Percentiles rank a stretch among this genome's conserved stretches.
Evolutionary conservation across 1,140 invertebrate species (phyloP).

Genomic region (Trinorchestia longiramus): DNA sequence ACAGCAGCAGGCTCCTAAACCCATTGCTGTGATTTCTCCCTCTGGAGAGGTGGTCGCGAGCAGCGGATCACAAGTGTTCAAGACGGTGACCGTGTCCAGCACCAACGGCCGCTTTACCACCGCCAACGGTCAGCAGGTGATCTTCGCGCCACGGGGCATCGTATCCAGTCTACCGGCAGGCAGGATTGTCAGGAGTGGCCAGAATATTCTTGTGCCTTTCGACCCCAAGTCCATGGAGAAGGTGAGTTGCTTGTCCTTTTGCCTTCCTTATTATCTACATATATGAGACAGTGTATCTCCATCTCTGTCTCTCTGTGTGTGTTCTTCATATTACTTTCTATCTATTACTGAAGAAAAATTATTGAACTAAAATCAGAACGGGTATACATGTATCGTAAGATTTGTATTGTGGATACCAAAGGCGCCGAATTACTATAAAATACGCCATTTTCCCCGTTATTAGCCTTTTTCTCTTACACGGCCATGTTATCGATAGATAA

Average conservation of each 20-base stretch:
- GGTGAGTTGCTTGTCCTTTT: not conserved
- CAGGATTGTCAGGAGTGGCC: conserved; percentile 1
- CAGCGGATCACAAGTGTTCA: not conserved
- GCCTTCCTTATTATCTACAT: not conserved
- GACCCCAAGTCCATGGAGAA: conserved; percentile 37
- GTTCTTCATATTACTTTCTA: no score
- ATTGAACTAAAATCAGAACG: no score
- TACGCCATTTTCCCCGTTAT: no score
- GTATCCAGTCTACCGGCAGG: not conserved
- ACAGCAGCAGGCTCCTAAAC: not conserved
- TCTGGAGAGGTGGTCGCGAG: not conserved
- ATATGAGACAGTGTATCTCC: no score
- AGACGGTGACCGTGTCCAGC: not conserved
- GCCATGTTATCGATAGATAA: no score
- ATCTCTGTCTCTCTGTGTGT: no score
- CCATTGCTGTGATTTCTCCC: not conserved
- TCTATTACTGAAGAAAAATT: no score
- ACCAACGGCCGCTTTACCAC: conserved; percentile 16
- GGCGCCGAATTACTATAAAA: no score
- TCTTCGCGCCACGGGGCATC: not conserved
- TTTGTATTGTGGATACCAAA: no score
- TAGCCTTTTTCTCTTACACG: no score
- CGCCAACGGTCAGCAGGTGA: not conserved
- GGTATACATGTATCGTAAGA: no score
- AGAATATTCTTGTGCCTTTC: conserved; percentile 6